phyloP scores from a whole-genome alignment of 35 echinoderm and acorn worm species.

The Ptychodera flava region DNA sequence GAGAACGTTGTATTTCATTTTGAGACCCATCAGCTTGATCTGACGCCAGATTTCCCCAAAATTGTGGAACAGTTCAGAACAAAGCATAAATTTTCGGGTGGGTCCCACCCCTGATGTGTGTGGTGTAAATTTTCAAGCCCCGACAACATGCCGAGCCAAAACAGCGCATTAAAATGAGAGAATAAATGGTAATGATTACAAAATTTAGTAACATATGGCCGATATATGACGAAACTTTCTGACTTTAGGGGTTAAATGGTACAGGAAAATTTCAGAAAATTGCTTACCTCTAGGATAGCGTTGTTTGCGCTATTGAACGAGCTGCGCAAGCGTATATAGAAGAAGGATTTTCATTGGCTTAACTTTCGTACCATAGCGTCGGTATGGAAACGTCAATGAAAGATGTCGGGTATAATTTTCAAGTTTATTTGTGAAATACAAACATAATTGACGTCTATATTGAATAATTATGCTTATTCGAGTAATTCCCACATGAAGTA shows the following conservation, averaged over 20 bases:
- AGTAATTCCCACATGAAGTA: too few relatives aligned
- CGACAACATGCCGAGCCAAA: background rate
- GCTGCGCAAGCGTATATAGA: background rate
- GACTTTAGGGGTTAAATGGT: background rate
- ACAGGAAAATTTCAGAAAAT: background rate
- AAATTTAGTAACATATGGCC: background rate
- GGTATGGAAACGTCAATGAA: too few relatives aligned
- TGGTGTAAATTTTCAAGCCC: background rate
- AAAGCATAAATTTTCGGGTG: slow-evolving; percentile 1
- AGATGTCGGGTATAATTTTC: too few relatives aligned
- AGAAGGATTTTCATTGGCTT: background rate
- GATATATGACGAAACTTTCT: background rate
- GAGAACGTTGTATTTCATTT: too few relatives aligned
- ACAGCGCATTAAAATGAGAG: background rate
- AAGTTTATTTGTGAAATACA: too few relatives aligned
- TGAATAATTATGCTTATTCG: too few relatives aligned
- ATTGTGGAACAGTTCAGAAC: background rate
- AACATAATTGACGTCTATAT: too few relatives aligned
- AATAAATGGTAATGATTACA: background rate
- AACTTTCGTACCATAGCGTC: too few relatives aligned
- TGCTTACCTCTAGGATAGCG: background rate
- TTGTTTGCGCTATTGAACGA: background rate
- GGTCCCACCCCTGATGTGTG: background rate
- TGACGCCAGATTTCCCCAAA: background rate
- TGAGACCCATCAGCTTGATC: background rate